Base-by-base conservation (phyloP, 1,140 invertebrate genomes). In the Aphidius ervi region DNA sequence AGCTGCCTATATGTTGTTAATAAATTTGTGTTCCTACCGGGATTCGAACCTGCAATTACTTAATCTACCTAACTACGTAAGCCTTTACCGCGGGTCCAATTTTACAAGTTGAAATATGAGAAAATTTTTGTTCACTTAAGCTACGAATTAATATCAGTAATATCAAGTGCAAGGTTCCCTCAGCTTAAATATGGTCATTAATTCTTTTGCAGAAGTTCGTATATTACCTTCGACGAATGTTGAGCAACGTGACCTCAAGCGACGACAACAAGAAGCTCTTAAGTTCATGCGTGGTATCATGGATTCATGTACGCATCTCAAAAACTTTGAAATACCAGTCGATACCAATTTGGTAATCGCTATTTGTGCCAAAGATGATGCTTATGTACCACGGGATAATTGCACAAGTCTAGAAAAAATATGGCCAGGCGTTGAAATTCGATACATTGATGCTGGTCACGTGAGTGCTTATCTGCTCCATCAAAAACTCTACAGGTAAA, bases 201-300 rank as follows among this genome's bases (percentile, higher is more conserved):
- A 16, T 56, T 62, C 57, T 59, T 55, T 20, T 56, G 56, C 66
- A 78, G 77, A 69, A 46, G 63, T 79, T 41, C 79, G 78, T 54
- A 46, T 76, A 56, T 65, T 78, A 40, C 75, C 77, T 62, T 70
- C 73, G 42, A 58, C 67, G 50, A 76, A 75, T 59, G 66, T 76
- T 61, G 69, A 70, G 20, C 58, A 68, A 68, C 74, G 65, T 63
- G 64, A 71, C 59, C 59, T 61, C 45, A 80, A 78, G 23, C 74
- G 69, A 62, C 72, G 85, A 49, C 86, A 89, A 66, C 83, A 84
- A 64, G 90, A 94, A 73, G 91, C 92, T 2, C 66, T 95, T 8
- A 89, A 94, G 76, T 98, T 99, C 73, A 99, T 99, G 97, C 82
- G 91, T 37, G 95, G 95, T 0, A 88, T 99, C 63, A 99, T 99